A percentile compares a stretch with the other conserved stretches of the same genome.
Evolutionary conservation across 2,797 vertebrate species (phyloP).

Genomic region (Tolypeutes matacus): DNA sequence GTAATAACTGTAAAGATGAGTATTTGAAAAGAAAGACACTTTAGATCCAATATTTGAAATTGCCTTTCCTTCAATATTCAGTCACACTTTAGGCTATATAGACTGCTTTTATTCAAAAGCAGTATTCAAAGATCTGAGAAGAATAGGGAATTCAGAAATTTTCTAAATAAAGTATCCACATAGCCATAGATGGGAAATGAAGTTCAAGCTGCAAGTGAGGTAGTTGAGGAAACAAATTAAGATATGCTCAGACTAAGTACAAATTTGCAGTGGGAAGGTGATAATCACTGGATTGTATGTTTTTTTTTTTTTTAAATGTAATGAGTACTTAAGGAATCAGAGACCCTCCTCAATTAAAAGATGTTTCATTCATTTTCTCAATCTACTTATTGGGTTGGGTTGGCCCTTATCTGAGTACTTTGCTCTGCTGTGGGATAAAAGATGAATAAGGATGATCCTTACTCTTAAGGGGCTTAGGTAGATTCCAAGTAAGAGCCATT

Average conservation of each 20-base stretch:
- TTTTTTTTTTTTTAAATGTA: too few species aligned
- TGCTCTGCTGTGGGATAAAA: not conserved
- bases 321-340: not conserved
- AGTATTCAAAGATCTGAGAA: not conserved
- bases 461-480: not conserved
- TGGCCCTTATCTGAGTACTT: not conserved
- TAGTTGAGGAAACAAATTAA: not conserved
- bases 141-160: not conserved
- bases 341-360: not conserved
- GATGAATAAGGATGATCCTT: not conserved
- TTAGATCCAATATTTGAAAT: not conserved
- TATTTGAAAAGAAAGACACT: conserved; percentile 36
- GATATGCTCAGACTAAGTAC: not conserved
- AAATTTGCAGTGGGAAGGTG: not conserved
- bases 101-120: conserved; percentile 18
- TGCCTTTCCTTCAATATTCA: not conserved
- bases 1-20: not conserved
- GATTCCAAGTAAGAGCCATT: not conserved
- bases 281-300: not conserved
- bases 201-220: not conserved
- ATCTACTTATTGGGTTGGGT: not conserved
- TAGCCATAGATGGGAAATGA: conserved; percentile 21
- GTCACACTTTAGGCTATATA: not conserved
- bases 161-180: not conserved
- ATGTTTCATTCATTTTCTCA: conserved; percentile 44